A percentile compares a stretch with the other conserved stretches of the same genome.
Conservation (phyloP, 2,113 vertebrate genomes). For the Ascaphus truei region DNA sequence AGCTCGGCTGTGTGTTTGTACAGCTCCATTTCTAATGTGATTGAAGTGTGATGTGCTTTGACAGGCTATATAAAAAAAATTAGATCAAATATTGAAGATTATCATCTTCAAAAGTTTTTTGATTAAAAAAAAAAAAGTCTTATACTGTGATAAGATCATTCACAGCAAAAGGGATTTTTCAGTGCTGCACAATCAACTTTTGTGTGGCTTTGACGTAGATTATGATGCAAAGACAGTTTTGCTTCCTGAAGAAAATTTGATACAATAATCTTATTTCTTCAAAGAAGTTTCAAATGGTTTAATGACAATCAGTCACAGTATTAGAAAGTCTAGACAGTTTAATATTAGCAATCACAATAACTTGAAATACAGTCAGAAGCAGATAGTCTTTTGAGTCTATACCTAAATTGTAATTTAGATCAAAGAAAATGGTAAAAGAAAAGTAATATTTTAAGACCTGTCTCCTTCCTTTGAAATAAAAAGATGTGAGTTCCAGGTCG, state of each 20-base stretch:
- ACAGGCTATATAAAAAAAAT: not conserved
- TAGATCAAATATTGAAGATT: not conserved
- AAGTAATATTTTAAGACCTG: not conserved
- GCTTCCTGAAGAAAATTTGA: constrained; percentile 15
- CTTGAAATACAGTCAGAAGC: not conserved
- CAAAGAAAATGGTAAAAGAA: constrained; percentile 25
- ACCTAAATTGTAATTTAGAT: constrained; percentile 32
- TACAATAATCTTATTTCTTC: constrained; percentile 14
- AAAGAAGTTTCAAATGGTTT: constrained; percentile 28
- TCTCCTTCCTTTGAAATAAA: not conserved
- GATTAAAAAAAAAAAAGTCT: not conserved
- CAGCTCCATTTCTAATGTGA: not conserved
- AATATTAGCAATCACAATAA: constrained; percentile 34
- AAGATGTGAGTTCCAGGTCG: not conserved
- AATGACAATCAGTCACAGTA: constrained; percentile 28
- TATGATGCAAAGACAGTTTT: not conserved
- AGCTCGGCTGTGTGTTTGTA: too few species aligned
- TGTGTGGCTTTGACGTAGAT: too few species aligned
- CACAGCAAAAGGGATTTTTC: not conserved
- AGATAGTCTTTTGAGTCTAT: constrained; percentile 16
- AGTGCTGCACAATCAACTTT: not conserved
- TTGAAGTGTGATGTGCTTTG: not conserved
- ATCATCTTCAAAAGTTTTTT: not conserved
- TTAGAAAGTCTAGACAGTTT: constrained; percentile 42
- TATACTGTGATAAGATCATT: not conserved